Evolutionary conservation across 2,888 invertebrate genomes (phyloP).

Genomic region (Boloria selene): DNA sequence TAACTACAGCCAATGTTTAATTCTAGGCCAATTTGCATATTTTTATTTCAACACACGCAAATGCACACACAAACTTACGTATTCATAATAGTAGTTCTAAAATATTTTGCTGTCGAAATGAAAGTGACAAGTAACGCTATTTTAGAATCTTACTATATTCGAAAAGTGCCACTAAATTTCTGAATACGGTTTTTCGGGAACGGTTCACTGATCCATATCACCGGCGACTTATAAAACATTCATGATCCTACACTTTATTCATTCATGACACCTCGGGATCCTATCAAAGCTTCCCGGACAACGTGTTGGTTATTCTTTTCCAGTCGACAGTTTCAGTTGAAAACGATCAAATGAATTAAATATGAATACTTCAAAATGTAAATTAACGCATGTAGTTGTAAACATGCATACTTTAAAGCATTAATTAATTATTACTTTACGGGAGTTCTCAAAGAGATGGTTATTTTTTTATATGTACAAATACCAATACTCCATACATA

Average conservation of each 20-base stretch:
- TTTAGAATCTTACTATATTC: constrained; percentile 12
- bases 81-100: too few species aligned
- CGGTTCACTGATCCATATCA: constrained; percentile 52
- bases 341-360: constrained; percentile 7
- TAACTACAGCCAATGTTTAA: not conserved
- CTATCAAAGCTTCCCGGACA: constrained; percentile 43
- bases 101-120: not conserved
- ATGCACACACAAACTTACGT: too few species aligned
- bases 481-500: too few species aligned
- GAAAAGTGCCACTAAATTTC: constrained; percentile 25
- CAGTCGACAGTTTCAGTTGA: constrained; percentile 27
- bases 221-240: constrained; percentile 72
- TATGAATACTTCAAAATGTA: not conserved
- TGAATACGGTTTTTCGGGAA: constrained; percentile 39
- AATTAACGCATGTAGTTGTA: too few species aligned
- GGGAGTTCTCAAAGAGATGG: too few species aligned
- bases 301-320: constrained; percentile 43
- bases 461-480: too few species aligned
- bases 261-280: constrained; percentile 65
- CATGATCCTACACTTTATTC: constrained; percentile 66
- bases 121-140: not conserved
- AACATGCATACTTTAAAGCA: too few species aligned
- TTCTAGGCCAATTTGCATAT: too few species aligned
- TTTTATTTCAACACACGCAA: too few species aligned
- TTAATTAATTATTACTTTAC: too few species aligned